Conservation (phyloP, 2,797 vertebrate genomes). For the Lutra lutra region DNA sequence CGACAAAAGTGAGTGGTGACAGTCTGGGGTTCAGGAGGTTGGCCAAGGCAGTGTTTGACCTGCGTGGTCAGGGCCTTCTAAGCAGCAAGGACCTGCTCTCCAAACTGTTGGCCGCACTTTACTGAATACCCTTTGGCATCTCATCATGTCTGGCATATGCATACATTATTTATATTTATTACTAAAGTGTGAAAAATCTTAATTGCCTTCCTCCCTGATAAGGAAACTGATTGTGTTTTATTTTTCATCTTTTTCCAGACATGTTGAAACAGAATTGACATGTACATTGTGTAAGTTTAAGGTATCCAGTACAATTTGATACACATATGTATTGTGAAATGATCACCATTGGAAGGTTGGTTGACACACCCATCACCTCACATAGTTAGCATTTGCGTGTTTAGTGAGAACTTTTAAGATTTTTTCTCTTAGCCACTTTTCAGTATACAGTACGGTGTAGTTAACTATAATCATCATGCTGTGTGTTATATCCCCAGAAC, state of each 20-base stretch:
- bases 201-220: constrained; percentile 28
- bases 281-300: background rate
- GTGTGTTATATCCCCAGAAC: background rate
- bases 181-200: background rate
- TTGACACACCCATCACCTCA: background rate
- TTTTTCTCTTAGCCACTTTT: background rate
- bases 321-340: background rate
- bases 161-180: background rate
- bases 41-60: background rate
- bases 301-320: background rate
- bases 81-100: background rate
- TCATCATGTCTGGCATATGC: background rate
- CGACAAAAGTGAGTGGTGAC: background rate
- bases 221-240: background rate
- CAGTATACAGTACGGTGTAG: background rate
- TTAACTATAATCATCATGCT: background rate
- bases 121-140: background rate
- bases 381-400: background rate
- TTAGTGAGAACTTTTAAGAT: background rate
- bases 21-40: background rate
- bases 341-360: background rate
- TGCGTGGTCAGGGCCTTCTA: background rate
- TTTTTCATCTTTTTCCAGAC: background rate
- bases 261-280: background rate
- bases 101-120: too few relatives aligned